phyloP scores from a whole-genome alignment of 1,140 invertebrate species.

The Caenorhabditis brenneri region DNA sequence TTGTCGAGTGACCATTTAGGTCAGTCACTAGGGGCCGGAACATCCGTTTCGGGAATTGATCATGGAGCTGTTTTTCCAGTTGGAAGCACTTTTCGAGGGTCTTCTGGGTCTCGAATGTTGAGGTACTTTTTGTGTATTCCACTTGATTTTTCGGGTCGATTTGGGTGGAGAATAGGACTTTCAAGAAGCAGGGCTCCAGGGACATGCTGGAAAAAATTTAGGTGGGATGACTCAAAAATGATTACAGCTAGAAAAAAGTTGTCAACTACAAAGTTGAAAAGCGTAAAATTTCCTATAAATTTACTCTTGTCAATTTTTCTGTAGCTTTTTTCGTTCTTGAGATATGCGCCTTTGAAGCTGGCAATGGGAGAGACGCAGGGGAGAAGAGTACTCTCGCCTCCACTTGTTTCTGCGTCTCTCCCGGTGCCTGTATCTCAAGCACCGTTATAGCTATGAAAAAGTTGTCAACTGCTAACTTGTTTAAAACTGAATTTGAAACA shows the following conservation, averaged over 20 bases:
- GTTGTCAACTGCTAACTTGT: neutral
- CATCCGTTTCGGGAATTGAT: neutral
- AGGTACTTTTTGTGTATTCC: neutral
- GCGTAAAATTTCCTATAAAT: neutral
- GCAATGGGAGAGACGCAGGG: too few relatives aligned
- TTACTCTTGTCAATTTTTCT: too few relatives aligned
- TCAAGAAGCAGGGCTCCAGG: neutral
- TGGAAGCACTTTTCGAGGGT: neutral
- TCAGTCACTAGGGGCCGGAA: conserved; percentile 1
- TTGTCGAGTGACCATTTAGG: neutral
- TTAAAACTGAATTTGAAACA: neutral
- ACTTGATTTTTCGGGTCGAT: neutral
- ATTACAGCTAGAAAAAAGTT: neutral
- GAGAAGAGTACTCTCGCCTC: too few relatives aligned
- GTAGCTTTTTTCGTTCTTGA: too few relatives aligned
- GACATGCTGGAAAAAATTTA: conserved; percentile 6
- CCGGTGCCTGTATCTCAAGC: too few relatives aligned
- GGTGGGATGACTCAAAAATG: neutral
- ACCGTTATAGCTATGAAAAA: too few relatives aligned
- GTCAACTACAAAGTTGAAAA: neutral
- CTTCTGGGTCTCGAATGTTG: neutral
- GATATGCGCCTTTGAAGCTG: too few relatives aligned
- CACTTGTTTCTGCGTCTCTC: too few relatives aligned
- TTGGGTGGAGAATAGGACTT: conserved; percentile 12
- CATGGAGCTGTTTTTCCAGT: neutral